These are phyloP conservation scores for Limnephilus lunatus DNA, from an alignment of 2,888 invertebrate genomes.

Conservation along the genomic window DNA sequence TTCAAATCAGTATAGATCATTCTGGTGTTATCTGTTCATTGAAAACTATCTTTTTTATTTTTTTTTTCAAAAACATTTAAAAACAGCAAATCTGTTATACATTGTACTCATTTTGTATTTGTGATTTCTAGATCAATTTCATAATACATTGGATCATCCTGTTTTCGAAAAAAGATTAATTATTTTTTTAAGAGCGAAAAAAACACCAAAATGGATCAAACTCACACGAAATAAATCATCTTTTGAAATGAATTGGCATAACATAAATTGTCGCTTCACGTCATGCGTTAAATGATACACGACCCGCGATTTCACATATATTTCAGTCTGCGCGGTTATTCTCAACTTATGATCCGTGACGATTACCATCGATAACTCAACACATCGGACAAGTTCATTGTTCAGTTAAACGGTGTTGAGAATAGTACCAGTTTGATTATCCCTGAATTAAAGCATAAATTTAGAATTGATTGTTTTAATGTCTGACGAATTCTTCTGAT, in stretches of 20 bases:
- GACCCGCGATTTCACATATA: neutral
- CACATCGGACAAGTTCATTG: slow-evolving; percentile 56
- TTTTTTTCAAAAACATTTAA: too few species aligned
- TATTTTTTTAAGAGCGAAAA: too few species aligned
- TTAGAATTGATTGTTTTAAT: neutral
- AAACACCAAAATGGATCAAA: neutral
- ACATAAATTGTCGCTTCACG: neutral
- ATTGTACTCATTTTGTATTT: too few species aligned
- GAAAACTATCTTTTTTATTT: too few species aligned
- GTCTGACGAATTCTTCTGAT: too few species aligned
- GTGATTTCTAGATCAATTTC: too few species aligned
- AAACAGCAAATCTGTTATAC: too few species aligned
- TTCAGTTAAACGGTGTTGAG: slow-evolving; percentile 11
- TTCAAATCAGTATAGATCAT: too few species aligned
- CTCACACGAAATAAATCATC: neutral
- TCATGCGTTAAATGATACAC: neutral
- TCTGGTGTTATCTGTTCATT: too few species aligned
- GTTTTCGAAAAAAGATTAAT: too few species aligned
- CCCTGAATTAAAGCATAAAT: neutral
- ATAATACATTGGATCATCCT: too few species aligned
- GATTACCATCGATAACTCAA: slow-evolving; percentile 8
- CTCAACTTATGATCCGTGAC: slow-evolving; percentile 13
- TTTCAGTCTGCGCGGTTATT: slow-evolving; percentile 2
- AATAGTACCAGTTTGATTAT: neutral
- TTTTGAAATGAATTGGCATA: neutral